Percentiles rank a stretch among this genome's conserved stretches.
These are phyloP conservation scores for Zophobas atratus DNA, from an alignment of 1,140 invertebrate genomes.

Conservation along the genomic window DNA sequence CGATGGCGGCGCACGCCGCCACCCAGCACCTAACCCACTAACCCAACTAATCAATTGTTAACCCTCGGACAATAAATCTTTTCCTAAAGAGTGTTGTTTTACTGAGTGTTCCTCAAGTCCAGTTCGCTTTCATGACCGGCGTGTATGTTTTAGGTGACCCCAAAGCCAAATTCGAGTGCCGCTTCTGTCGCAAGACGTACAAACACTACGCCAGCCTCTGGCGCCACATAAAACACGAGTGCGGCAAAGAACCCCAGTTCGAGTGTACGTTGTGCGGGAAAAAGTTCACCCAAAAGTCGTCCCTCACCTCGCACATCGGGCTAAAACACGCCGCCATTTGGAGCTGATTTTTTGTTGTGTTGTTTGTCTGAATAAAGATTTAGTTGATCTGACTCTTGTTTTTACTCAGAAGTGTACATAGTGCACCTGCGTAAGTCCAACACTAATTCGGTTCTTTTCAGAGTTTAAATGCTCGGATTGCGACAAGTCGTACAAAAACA, in stretches of 20 bases:
- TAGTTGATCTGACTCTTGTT: not conserved
- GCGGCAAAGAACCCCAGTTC: slow-evolving; percentile 65
- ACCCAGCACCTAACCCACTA: not conserved
- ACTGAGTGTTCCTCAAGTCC: not conserved
- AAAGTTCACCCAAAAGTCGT: slow-evolving; percentile 86
- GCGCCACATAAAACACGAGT: slow-evolving; percentile 68
- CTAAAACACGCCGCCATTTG: not conserved
- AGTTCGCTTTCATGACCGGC: not conserved
- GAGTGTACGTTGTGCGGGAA: slow-evolving; percentile 72
- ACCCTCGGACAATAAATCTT: not conserved
- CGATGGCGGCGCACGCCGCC: slow-evolving; percentile 58
- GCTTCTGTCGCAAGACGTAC: slow-evolving; percentile 25
- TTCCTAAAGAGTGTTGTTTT: not conserved
- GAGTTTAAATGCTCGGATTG: slow-evolving; percentile 36
- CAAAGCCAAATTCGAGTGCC: slow-evolving; percentile 11
- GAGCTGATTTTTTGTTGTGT: not conserved
- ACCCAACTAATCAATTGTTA: too few species aligned
- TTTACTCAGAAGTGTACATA: too few species aligned
- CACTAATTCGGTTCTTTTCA: slow-evolving; percentile 13
- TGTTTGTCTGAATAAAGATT: not conserved
- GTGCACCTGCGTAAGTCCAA: too few species aligned
- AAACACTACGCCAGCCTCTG: slow-evolving; percentile 55
- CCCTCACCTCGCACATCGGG: slow-evolving; percentile 78
- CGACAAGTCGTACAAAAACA: slow-evolving; percentile 60
- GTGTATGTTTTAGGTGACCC: not conserved